phyloP scores from a whole-genome alignment of 2,113 vertebrate genomes.

The Oncorhynchus masou region DNA sequence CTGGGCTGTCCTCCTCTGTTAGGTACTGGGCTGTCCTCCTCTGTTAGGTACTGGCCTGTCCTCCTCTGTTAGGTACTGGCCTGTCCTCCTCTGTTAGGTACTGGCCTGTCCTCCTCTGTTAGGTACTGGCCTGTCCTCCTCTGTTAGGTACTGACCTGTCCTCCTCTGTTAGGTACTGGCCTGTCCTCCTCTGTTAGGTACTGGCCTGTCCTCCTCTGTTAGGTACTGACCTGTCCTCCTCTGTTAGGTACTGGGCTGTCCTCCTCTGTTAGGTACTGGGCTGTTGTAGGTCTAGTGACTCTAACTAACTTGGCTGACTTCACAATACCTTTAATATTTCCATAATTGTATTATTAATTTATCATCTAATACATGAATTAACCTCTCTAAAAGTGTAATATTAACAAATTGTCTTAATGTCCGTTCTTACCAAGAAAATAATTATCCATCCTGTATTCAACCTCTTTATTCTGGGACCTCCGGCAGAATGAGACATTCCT shows the following conservation, averaged over 20 bases:
- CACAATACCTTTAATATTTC: conserved; percentile 24
- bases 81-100: conserved; percentile 3
- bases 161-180: too few relatives aligned
- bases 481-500: neutral
- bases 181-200: conserved; percentile 29
- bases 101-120: too few relatives aligned
- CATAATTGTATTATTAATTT: conserved; percentile 11
- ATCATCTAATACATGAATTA: conserved; percentile 15
- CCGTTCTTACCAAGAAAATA: neutral
- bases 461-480: neutral
- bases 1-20: conserved; percentile 26
- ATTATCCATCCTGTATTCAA: neutral
- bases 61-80: conserved; percentile 40
- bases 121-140: neutral
- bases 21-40: too few relatives aligned
- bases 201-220: conserved; percentile 27
- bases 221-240: too few relatives aligned
- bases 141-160: conserved; percentile 45
- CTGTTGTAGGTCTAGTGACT: conserved; percentile 39
- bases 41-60: neutral
- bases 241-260: neutral
- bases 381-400: neutral
- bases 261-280: conserved; percentile 42
- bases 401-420: neutral
- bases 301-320: conserved; percentile 32